Base-by-base conservation (phyloP, 2,797 vertebrate genomes). In the Aldrovandia affinis region DNA sequence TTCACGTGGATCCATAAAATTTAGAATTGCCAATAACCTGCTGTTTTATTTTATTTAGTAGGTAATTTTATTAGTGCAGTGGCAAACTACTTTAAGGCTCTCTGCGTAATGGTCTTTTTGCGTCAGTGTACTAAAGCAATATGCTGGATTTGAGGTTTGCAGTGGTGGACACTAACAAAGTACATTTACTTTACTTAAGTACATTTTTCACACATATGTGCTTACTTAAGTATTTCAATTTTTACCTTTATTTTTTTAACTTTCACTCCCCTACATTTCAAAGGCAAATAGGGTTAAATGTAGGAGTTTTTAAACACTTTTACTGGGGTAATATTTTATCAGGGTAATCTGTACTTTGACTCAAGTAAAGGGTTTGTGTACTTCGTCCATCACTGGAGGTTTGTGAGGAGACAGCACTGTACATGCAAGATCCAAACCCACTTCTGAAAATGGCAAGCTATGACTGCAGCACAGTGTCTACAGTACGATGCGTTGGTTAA, bases 11-110 rank as follows among this genome's bases (percentile, higher is more conserved):
- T 84, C 78, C 47, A 84, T 84, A 79, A 80, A 78, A 65, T 47
- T 1, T 78, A 50, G 55, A 79, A 61, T 52, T 70, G 20, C 61
- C 65, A 84, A 84, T 80, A 83, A 83, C 82, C 70, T 77, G 82
- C 57, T 84, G 83, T 84, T 84, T 84, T 68, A 84, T 84, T 39
- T 84, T 39, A 80, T 84, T 80, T 25, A 80, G 50, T 14, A 68
- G 44, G 44, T 80, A 80, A 80, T 80, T 84, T 79, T 80, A 65
- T 42, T 47, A 78, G 78, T 65, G 44, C 83, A 54, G 44, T 52
- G 61, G 61, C 61, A 33, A 80, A 39, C 44, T 65, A 7, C 59
- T 83, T 63, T 78, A 3, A 61, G 57, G 30, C 77, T 30, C 20
- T 8, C 12, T 63, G 28, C 15, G 22, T 75, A n/a, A 1, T 55